Base-by-base conservation (phyloP, 2,888 invertebrate genomes). In the Girardia tigrina region DNA sequence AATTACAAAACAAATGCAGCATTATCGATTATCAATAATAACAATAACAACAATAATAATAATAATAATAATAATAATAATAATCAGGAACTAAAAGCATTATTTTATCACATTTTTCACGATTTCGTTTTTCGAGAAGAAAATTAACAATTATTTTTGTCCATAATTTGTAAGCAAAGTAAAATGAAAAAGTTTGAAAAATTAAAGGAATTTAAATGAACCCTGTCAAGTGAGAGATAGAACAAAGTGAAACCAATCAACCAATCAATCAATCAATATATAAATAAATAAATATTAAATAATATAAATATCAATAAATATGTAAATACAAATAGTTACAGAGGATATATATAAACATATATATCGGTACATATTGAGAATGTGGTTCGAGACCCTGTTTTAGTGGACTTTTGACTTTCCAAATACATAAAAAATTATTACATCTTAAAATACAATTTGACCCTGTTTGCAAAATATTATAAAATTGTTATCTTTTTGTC, bases 121-220 rank as follows among this genome's bases (percentile, higher is more conserved):
- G n/a, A n/a, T n/a, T n/a, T n/a, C n/a, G n/a, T n/a, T n/a, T n/a
- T n/a, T n/a, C n/a, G n/a, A n/a, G 23, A 8, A 56, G 23, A 56
- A 36, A 36, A 12, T 56, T 23, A 56, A 56, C 56, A 56, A 56
- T 23, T 20, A 56, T 12, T 56, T 56, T 56, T 16, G n/a, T 2
- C 56, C n/a, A 56, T 56, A 12, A 36, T 8, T 36, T n/a, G 4
- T n/a, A 56, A 56, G 56, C 56, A 56, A 56, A 56, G 56, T 56
- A 56, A 56, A 56, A 56, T 56, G 56, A 56, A 56, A 56, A 56
- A 56, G 56, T n/a, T 56, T 56, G 56, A 56, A 56, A 56, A 56
- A 56, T 56, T 56, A 56, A 56, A 56, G 56, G 56, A 56, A 56
- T 56, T 56, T 56, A 56, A 56, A 56, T 56, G 56, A 56, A 56